These are phyloP conservation scores for Paedocypris micromegethes DNA, from an alignment of 2,797 vertebrate genomes.

Conservation along the genomic window DNA sequence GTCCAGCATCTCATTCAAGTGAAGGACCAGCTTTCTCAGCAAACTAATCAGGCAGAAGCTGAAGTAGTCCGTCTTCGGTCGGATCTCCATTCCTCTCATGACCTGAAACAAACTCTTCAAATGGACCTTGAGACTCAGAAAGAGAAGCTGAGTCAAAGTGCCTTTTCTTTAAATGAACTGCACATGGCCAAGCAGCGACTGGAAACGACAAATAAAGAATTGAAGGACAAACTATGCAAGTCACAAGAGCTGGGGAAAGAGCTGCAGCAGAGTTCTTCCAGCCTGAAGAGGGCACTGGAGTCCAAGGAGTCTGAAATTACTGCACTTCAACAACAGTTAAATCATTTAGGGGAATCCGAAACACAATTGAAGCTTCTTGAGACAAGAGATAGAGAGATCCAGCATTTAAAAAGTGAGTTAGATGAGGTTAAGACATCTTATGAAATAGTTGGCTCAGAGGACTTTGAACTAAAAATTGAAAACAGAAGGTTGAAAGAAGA, in stretches of 20 bases:
- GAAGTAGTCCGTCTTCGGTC: conserved; percentile 62
- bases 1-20: conserved; percentile 84
- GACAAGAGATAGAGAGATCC: conserved; percentile 70
- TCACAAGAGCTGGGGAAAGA: conserved; percentile 66
- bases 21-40: conserved; percentile 82
- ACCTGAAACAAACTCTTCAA: conserved; percentile 67
- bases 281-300: conserved; percentile 69
- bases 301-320: conserved; percentile 70
- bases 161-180: conserved; percentile 77
- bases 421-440: conserved; percentile 67
- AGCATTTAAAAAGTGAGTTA: conserved; percentile 68
- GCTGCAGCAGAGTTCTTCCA: conserved; percentile 64
- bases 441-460: conserved; percentile 69
- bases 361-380: conserved; percentile 56
- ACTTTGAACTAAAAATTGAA: conserved; percentile 78
- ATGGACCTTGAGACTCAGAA: conserved; percentile 72
- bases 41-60: conserved; percentile 71
- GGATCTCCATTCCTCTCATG: conserved; percentile 68
- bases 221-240: conserved; percentile 73
- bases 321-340: conserved; percentile 57
- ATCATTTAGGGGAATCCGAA: conserved; percentile 42
- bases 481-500: conserved; percentile 70
- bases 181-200: conserved; percentile 79
- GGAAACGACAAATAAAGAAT: conserved; percentile 70
- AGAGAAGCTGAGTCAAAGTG: conserved; percentile 76